Base-by-base conservation (phyloP, 1,140 invertebrate species). In the Phthorimaea operculella region DNA sequence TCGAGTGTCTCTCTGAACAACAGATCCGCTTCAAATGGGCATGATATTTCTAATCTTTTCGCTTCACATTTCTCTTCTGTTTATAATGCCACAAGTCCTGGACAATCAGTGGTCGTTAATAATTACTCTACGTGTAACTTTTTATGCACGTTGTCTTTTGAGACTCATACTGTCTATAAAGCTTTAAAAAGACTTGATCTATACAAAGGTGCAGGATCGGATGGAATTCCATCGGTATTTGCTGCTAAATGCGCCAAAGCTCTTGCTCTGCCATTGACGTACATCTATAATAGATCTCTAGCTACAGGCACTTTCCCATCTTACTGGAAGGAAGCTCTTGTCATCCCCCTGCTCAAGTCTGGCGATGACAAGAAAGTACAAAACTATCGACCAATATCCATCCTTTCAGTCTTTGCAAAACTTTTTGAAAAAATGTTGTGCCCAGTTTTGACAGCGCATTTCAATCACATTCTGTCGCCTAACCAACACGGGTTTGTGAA, bases 361-460 rank as follows among this genome's bases (percentile, higher is more conserved):
- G 63, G 57, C 15, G 49, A 54, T 11, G 48, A 45, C 1, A 17
- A 45, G 12, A 51, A 47, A 9, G 44, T 64, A 28, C 17, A 50
- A 33, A 58, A 64, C 54, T 67, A 67, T 33, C 54, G 64, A 34
- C 64, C 62, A 5, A 63, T 70, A n/a, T 64, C 68, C 8, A 65
- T 68, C n/a, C 45, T 70, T 7, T 52, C 53, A 4, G 52, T 51
- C 6, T 45, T 70, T 48, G 59, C 60, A 21, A 70, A 68, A 18
- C 39, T 65, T 50, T 59, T 70, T 34, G 68, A 70, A 54, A 49
- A 39, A 10, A 14, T 70, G 16, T 33, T 70, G 4, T 64, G 52
- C 33, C 58, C 60, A 3, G 14, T 39, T 12, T 53, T 70, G 12
- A 49, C 60, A 49, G 28, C 28, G 21, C 49, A 58, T 17, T 57